Evolutionary conservation across 2,113 vertebrate species (phyloP), one percentile per base, ranked within the genome.

Genomic region (Okapia johnstoni): DNA sequence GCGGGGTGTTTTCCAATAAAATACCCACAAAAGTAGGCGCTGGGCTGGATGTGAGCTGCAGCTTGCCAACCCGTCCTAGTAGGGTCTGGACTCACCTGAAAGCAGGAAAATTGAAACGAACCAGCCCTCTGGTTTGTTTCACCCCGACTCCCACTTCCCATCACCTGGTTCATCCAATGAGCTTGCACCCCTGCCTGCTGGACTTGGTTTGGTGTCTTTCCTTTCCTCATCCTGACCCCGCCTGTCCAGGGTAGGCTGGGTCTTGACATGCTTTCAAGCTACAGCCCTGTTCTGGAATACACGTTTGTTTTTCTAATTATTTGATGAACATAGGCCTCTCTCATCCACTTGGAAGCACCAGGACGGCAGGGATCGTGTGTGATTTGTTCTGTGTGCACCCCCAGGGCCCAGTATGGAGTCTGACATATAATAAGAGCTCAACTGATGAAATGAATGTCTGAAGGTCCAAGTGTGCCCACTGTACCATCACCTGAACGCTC

Each of bases 401-500:
- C 26, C 19, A 40, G 70, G 0, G 4, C 33, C 50, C 23, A 58
- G 9, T 4, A 28, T 25, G 14, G 52, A 16, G 30, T 33, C 40
- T 40, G 30, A 58, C 58, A 13, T 0, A 5, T 1, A 11, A 26
- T 3, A 26, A 33, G 70, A 25, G 48, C 15, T 14, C 28, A 17
- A 3, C 9, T 10, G 26, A 17, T 28, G 10, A 48, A 73, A 46
- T 1, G 14, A 25, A 63, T 5, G 23, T 26, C 26, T 1, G 46
- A 14, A 66, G 13, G 13, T 25, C n/a, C n/a, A 6, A 19, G 52
- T 1, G 12, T 48, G 28, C 43, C 57, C 36, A 21, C 1, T 2
- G n/a, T 5, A 36, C 43, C 19, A 13, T 12, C 8, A 0, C 36
- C 9, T 0, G 15, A 3, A 33, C 0, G 23, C 26, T 50, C 14